Evolutionary conservation across 2,888 invertebrate species (phyloP), one percentile per base, ranked within the genome.

Genomic region (Drosophila neotestacea): DNA sequence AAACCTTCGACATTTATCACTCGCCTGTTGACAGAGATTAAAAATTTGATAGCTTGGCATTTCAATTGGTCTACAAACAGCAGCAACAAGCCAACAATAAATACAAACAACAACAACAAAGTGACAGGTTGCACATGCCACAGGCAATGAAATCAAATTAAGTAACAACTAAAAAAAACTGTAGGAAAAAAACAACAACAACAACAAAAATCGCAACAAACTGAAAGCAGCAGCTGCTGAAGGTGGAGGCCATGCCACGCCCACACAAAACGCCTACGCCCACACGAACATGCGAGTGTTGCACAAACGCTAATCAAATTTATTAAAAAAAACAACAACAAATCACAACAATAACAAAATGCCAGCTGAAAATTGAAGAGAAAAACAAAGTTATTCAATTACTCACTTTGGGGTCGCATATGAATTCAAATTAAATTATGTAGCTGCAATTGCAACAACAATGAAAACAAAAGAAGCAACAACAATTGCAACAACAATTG

Each of bases 331-430:
- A 51, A 58, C 28, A 56, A 11, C 34, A 38, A 6, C 27, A n/a
- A 30, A 30, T 10, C 16, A 54, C 39, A 59, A 51, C 22, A 70
- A 27, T 9, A 52, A 52, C 32, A 67, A 55, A 44, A 51, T 27
- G 30, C 28, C 52, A 54, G 32, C 54, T 32, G 7, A 11, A 54
- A 62, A 41, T 16, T 68, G 22, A 1, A 32, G 41, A 64, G 48
- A 55, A 56, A 68, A 55, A 41, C 50, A 90, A 91, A 91, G 82
- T 90, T 91, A 91, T 91, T 91, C 91, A 91, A 91, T 91, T 91
- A 91, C 77, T 82, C 82, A 82, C 79, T 86, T 90, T 81, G 79
- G 73, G 73, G 72, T 73, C 69, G 65, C 78, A 79, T 81, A 85
- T 88, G 75, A 76, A 86, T 87, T 87, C 85, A 86, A 86, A 86